A percentile compares a stretch with the other conserved stretches of the same genome.
These are phyloP conservation scores for Nomia melanderi DNA, from an alignment of 1,140 invertebrate species.

Conservation along the genomic window DNA sequence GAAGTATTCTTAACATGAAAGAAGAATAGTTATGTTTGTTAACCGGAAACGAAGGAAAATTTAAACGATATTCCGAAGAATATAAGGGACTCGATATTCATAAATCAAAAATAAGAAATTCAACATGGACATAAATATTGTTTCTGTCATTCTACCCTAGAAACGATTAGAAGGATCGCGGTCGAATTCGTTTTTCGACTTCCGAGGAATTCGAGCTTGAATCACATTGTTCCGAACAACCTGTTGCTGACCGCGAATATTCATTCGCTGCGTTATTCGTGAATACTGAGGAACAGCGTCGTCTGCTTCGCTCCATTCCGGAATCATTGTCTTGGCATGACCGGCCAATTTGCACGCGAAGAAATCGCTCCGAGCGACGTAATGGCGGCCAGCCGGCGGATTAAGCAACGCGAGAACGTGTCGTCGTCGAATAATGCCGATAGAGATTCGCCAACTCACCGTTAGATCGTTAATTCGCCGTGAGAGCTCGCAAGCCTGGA, in stretches of 20 bases:
- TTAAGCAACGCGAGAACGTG: constrained; percentile 3
- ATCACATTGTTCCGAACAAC: constrained; percentile 6
- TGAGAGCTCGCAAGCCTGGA: not conserved
- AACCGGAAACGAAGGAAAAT: no score
- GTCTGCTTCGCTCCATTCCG: not conserved
- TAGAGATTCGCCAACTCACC: not conserved
- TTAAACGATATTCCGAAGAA: no score
- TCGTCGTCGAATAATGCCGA: constrained; percentile 24
- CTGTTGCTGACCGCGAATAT: constrained; percentile 28
- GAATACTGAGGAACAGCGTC: not conserved
- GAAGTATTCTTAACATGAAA: no score
- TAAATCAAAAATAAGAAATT: no score
- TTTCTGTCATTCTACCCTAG: no score
- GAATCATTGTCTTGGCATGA: not conserved
- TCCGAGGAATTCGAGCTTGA: no score
- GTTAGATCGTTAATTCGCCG: constrained; percentile 38
- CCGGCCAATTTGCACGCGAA: constrained; percentile 18
- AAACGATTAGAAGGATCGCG: no score
- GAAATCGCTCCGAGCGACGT: not conserved
- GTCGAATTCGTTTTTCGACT: not conserved
- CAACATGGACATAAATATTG: no score
- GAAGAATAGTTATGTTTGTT: no score
- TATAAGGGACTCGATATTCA: no score
- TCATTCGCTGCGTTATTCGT: constrained; percentile 17
- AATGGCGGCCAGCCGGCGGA: not conserved